Conservation (phyloP, 2,888 invertebrate genomes). For the Melanchra persicariae region DNA sequence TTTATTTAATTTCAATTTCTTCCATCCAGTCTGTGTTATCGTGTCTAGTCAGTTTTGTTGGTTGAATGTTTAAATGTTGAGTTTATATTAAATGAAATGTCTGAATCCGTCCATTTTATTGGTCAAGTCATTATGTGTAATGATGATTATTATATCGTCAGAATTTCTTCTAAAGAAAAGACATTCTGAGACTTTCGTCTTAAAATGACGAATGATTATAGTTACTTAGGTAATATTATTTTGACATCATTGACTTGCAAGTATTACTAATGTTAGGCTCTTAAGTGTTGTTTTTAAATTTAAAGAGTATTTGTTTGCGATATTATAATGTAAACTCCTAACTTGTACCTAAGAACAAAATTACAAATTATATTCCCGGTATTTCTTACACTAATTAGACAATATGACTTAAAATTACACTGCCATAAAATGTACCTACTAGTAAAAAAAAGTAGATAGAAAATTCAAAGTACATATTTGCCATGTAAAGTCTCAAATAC, state of each 20-base stretch:
- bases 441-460: constrained; percentile 17
- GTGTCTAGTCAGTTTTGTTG: constrained; percentile 65
- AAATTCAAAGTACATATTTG: constrained; percentile 23
- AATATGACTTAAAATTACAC: constrained; percentile 43
- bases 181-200: no score
- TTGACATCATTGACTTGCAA: constrained; percentile 12
- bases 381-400: constrained; percentile 39
- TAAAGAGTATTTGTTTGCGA: constrained; percentile 23
- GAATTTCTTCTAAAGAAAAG: constrained; percentile 5
- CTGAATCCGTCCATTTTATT: constrained; percentile 51
- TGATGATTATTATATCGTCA: constrained; percentile 21
- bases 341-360: background rate
- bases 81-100: constrained; percentile 34
- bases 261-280: constrained; percentile 30
- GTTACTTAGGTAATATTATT: background rate
- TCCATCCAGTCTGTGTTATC: constrained; percentile 55
- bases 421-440: constrained; percentile 45
- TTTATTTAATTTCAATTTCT: constrained; percentile 31
- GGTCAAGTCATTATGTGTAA: constrained; percentile 24
- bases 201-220: no score
- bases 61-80: constrained; percentile 40
- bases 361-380: constrained; percentile 31
- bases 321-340: constrained; percentile 25
- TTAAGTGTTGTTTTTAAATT: constrained; percentile 31
- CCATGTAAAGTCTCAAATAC: constrained; percentile 2